Evolutionary conservation across 2,888 invertebrate species (phyloP), one percentile per base, ranked within the genome.

Genomic region (Fabriciana adippe): DNA sequence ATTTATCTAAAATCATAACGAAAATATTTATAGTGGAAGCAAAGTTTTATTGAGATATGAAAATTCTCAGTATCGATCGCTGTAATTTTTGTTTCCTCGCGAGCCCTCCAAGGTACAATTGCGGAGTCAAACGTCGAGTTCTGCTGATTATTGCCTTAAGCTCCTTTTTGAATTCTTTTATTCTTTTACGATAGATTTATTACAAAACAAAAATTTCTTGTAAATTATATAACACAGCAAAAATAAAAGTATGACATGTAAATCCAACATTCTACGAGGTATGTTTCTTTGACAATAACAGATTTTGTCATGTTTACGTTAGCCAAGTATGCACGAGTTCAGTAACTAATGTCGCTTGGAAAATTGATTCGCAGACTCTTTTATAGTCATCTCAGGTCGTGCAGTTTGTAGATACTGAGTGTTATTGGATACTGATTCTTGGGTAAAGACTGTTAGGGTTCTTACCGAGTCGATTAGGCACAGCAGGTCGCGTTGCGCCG

Each of bases 141-240:
- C 55, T 77, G 76, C 77, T 81, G 81, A 86, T 86, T 87, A 82
- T 83, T 84, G 81, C 85, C 82, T 76, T 73, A 74, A 83, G 79
- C 71, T 64, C 76, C 78, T 77, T 78, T 76, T 72, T 72, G 73
- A 76, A 77, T 77, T 76, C 74, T 73, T 75, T 67, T 72, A 73
- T 68, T 75, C 76, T 76, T 76, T 72, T 70, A 65, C 72, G 69
- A 75, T 73, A 77, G 76, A 76, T 72, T 64, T 69, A 76, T 67
- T 73, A 77, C 79, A 60, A 50, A 63, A 51, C 35, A 41, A 31
- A n/a, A 8, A n/a, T 15, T 47, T 21, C 15, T 8, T 57, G 18
- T 18, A 16, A 41, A 45, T 18, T 56, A 41, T 35, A 56, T 21
- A 56, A 45, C 8, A 45, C 15, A 45, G 8, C 21, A 2, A 15